Percentiles rank a stretch among this genome's conserved stretches.
Conservation (phyloP, 2,113 vertebrate genomes). For the Dolichallabes microphthalmus region DNA sequence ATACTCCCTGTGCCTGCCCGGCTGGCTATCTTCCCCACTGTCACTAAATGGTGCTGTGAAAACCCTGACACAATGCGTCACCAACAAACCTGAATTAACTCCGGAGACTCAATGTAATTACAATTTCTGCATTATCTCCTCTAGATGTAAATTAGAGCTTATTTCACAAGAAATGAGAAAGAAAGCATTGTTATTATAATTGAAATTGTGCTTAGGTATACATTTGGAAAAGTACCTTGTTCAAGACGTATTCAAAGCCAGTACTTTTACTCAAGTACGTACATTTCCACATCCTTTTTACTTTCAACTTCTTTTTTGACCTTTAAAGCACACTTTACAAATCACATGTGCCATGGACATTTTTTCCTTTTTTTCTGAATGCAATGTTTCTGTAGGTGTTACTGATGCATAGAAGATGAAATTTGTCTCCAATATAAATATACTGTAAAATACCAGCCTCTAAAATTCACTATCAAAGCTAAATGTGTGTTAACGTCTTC, state of each 20-base stretch:
- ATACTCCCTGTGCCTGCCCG: neutral
- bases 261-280: neutral
- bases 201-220: neutral
- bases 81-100: neutral
- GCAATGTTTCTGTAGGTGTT: neutral
- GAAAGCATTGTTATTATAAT: neutral
- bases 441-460: neutral
- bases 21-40: neutral
- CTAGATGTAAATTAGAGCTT: neutral
- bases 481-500: neutral
- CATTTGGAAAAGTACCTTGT: neutral
- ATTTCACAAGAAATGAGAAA: neutral
- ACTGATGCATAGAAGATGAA: neutral
- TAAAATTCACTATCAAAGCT: neutral
- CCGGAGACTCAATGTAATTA: neutral
- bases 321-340: neutral
- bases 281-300: neutral
- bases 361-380: neutral
- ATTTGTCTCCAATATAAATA: neutral
- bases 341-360: neutral
- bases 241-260: neutral
- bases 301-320: neutral
- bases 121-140: neutral
- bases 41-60: slow-evolving; percentile 11
- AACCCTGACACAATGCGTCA: neutral